These are phyloP conservation scores for Hippocampus zosterae DNA, from an alignment of 2,113 vertebrate genomes.

Conservation along the genomic window DNA sequence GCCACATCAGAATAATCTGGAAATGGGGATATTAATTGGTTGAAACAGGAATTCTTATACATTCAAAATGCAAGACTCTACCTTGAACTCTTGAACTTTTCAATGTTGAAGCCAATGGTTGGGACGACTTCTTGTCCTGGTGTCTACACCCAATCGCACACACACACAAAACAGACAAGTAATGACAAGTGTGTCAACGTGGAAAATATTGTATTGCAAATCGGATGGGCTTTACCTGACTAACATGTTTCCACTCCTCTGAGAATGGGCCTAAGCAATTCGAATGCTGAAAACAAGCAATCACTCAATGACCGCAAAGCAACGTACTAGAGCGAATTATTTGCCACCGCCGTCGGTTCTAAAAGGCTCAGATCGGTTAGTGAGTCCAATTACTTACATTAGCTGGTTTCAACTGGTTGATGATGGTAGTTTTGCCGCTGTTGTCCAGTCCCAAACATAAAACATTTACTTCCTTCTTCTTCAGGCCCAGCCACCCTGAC, in stretches of 20 bases:
- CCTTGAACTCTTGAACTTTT: constrained; percentile 97
- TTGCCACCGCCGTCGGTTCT: not conserved
- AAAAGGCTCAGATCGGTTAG: not conserved
- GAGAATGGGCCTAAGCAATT: constrained; percentile 66
- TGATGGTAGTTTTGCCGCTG: constrained; percentile 96
- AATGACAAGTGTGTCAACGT: constrained; percentile 53
- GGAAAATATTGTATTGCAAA: constrained; percentile 10
- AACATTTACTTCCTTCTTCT: constrained; percentile 94
- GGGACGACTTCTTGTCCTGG: constrained; percentile 93
- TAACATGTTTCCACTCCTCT: constrained; percentile 69
- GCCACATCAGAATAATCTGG: not conserved
- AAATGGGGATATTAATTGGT: not conserved
- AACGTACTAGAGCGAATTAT: not conserved
- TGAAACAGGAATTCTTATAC: not conserved
- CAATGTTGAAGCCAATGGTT: constrained; percentile 97
- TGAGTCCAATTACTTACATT: constrained; percentile 76
- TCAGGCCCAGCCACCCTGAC: constrained; percentile 88
- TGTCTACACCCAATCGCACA: constrained; percentile 68
- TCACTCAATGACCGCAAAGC: constrained; percentile 37
- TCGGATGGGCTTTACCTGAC: constrained; percentile 58
- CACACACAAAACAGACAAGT: constrained; percentile 51
- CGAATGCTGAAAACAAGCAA: constrained; percentile 65
- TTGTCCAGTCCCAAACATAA: constrained; percentile 96
- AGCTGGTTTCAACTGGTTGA: constrained; percentile 93
- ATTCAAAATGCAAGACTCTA: constrained; percentile 47